phyloP scores from a whole-genome alignment of 2,797 vertebrate genomes.

The Borostomias antarcticus region DNA sequence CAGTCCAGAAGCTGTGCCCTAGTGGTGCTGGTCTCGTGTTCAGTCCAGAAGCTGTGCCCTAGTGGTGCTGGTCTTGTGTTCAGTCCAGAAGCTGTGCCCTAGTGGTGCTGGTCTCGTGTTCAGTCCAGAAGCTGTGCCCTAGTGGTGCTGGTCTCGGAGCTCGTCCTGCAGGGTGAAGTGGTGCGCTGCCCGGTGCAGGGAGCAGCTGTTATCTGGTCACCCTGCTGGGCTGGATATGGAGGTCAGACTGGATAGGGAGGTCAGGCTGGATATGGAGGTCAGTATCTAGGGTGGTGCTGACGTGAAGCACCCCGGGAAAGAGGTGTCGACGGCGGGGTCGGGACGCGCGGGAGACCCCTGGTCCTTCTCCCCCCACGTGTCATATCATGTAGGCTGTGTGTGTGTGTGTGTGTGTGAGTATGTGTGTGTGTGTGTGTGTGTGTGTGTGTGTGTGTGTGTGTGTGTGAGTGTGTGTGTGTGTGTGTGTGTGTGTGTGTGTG shows the following conservation, averaged over 20 bases:
- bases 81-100: too few species aligned
- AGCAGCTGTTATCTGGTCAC: constrained; percentile 3
- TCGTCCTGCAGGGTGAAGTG: too few species aligned
- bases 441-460: constrained; percentile 25
- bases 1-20: too few species aligned
- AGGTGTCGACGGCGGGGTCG: neutral
- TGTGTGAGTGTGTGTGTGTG: constrained; percentile 33
- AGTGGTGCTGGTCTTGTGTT: too few species aligned
- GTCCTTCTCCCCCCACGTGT: neutral
- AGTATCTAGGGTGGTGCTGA: constrained; percentile 18
- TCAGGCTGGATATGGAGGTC: neutral
- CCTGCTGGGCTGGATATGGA: neutral
- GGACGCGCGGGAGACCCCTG: neutral
- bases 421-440: constrained; percentile 24
- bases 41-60: too few species aligned
- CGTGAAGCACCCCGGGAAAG: constrained; percentile 9
- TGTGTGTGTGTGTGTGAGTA: too few species aligned
- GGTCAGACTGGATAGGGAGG: neutral
- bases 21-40: too few species aligned
- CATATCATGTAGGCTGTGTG: neutral
- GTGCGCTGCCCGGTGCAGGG: too few species aligned
- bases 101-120: too few species aligned
- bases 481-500: too few species aligned
- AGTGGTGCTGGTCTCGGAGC: too few species aligned
- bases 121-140: too few species aligned